These are phyloP conservation scores for Aythya baeri DNA, from an alignment of 2,113 vertebrate genomes.

Conservation along the genomic window DNA sequence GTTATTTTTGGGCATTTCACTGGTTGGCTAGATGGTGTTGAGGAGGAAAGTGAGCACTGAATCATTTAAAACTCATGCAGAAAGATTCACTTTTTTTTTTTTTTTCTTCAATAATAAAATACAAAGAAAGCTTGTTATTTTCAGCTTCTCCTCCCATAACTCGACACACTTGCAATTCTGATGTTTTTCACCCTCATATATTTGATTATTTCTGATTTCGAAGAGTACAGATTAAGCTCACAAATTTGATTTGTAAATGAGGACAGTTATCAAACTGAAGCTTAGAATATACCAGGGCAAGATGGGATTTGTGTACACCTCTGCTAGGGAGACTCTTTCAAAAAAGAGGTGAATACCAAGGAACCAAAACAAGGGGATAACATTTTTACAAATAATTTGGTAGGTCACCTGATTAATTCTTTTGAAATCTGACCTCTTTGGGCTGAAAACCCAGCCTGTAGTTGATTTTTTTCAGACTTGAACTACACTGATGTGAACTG, in stretches of 20 bases:
- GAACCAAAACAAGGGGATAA: neutral
- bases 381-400: neutral
- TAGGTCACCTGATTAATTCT: neutral
- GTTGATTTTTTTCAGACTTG: neutral
- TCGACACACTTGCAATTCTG: neutral
- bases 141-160: neutral
- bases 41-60: neutral
- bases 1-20: slow-evolving; percentile 7
- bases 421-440: neutral
- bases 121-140: neutral
- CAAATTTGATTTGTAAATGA: neutral
- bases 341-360: neutral
- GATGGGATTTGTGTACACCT: neutral
- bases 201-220: neutral
- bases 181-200: neutral
- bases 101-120: neutral
- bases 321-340: neutral
- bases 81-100: neutral
- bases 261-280: rapidly evolving
- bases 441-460: neutral
- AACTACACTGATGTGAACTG: neutral
- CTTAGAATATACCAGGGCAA: neutral
- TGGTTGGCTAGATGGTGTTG: neutral
- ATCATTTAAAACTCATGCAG: neutral
- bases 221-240: neutral